Evolutionary conservation across 2,113 vertebrate genomes (phyloP).

Genomic region (Panthera uncia): DNA sequence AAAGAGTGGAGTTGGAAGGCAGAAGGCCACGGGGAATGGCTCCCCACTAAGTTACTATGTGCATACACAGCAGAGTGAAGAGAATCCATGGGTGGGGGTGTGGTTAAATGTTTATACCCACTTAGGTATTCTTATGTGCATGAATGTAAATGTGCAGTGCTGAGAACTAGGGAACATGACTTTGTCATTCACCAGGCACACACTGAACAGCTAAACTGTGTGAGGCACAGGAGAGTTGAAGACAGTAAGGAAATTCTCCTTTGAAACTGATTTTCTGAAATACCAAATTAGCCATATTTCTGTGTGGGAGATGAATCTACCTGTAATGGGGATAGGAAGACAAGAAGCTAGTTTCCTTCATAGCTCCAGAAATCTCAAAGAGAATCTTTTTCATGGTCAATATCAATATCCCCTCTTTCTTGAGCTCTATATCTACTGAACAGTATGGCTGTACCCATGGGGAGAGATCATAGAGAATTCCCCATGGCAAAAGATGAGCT

Average conservation of each 20-base stretch:
- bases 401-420: neutral
- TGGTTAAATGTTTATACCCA: neutral
- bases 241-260: neutral
- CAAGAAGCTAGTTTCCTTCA: neutral
- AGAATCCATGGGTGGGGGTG: neutral
- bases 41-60: neutral
- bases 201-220: neutral
- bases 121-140: neutral
- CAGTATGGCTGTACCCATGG: neutral
- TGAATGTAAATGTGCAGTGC: neutral
- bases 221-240: neutral
- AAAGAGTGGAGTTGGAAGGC: neutral
- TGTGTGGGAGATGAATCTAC: neutral
- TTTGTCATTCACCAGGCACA: neutral
- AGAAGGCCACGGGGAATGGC: neutral
- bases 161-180: neutral
- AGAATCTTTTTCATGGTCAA: neutral
- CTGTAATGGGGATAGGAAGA: neutral
- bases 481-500: neutral
- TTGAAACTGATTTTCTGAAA: slow-evolving; percentile 1
- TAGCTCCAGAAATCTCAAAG: neutral
- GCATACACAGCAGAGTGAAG: too few relatives aligned
- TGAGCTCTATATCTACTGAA: neutral
- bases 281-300: neutral
- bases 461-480: neutral